Base-by-base conservation (phyloP, 2,113 vertebrate genomes). In the Gracilinanus agilis region DNA sequence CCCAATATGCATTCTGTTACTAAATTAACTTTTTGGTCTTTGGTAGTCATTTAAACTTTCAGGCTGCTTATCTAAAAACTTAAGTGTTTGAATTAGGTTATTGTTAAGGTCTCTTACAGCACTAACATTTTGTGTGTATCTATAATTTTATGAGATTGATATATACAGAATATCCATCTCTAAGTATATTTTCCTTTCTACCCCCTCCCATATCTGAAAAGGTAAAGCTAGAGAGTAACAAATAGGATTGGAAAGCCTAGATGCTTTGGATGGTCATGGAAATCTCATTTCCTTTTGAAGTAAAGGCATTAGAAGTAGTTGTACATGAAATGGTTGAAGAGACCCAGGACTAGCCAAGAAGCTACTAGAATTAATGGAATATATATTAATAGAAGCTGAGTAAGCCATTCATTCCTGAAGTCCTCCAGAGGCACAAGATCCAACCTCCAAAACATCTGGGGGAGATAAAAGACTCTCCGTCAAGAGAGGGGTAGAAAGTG, bases 241-340 rank as follows among this genome's bases (percentile, higher is more conserved):
- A 29, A n/a, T n/a, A n/a, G 29, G 27, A 40, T 13, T 11, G 19
- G 53, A 29, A 75, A 75, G 19, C 1, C 44, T 23, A 40, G 9
- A 8, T 29, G 29, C 29, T 44, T 53, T 53, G 25, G 29, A 44
- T 29, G 23, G 55, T 91, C 58, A 92, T 34, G 56, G 40, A n/a
- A 24, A 2, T 23, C 21, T 5, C 0, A 34, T 24, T 55, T 88
- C 3, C 0, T 9, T 54, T 91, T 7, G 49, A 44, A 0, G 0
- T 0, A 21, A 2, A 44, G 58, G 23, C 56, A 0, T 24, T 9
- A 55, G 53, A 6, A 25, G 54, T 55, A 40, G 90, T 23, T 5
- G 13, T 44, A 53, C 40, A 40, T 34, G 4, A 8, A 9, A 5
- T 0, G 88, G 13, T 24, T 13, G 21, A 53, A 44, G 0, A 61